phyloP scores from a whole-genome alignment of 1,140 invertebrate genomes.

The Brachionus plicatilis region DNA sequence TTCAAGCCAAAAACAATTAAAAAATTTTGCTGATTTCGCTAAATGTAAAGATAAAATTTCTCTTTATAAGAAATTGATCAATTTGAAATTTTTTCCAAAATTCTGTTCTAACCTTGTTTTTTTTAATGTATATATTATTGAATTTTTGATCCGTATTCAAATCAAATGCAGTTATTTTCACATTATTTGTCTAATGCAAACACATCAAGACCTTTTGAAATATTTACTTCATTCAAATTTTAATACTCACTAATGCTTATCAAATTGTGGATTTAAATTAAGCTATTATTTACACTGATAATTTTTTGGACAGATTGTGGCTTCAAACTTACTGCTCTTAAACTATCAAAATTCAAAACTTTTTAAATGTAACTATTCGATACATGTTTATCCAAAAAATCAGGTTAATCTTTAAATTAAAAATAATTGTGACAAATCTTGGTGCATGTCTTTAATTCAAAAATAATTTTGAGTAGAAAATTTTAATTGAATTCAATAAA shows the following conservation, averaged over 20 bases:
- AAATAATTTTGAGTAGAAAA: not conserved
- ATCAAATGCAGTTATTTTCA: not conserved
- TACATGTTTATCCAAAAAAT: not conserved
- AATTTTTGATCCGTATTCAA: not conserved
- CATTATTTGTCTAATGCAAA: not conserved
- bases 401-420: conserved; percentile 32
- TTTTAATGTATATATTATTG: not conserved
- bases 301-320: not conserved
- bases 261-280: not conserved
- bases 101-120: not conserved
- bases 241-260: not conserved
- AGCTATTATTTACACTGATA: not conserved
- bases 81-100: not conserved
- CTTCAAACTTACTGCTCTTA: not conserved
- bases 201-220: not conserved
- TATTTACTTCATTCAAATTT: not conserved
- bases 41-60: no score
- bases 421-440: not conserved
- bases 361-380: not conserved
- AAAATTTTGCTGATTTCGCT: not conserved
- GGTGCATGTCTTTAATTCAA: not conserved
- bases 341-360: not conserved
- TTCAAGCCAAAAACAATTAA: not conserved
- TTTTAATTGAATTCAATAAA: conserved; percentile 26
- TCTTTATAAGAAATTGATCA: not conserved